A percentile compares a stretch with the other conserved stretches of the same genome.
Conservation (phyloP, 2,797 vertebrate species). For the Pseudocheirus occidentalis region DNA sequence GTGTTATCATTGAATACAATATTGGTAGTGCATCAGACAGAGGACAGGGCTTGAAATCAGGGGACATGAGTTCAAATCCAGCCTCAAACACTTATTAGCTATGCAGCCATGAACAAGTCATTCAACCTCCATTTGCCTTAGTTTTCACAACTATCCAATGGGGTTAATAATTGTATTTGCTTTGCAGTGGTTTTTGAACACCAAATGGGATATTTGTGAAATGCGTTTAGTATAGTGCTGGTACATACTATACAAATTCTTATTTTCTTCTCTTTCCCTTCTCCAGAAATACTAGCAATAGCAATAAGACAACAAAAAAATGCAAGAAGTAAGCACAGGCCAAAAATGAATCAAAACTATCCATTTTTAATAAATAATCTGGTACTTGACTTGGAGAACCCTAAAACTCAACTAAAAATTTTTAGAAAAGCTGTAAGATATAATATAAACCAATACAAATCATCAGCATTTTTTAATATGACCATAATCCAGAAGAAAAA, state of each 20-base stretch:
- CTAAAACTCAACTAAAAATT: not conserved
- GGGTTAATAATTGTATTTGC: not conserved
- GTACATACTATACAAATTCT: not conserved
- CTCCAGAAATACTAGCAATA: not conserved
- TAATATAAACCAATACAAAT: not conserved
- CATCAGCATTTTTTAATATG: not conserved
- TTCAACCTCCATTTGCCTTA: not conserved
- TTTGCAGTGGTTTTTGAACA: not conserved
- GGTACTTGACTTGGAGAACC: not conserved
- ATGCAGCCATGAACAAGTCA: not conserved
- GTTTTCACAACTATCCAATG: not conserved
- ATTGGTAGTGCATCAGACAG: too few relatives aligned
- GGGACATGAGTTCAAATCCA: too few relatives aligned
- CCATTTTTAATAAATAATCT: not conserved
- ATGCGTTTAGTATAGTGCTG: not conserved
- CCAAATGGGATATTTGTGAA: conserved; percentile 6
- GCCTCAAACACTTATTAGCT: not conserved
- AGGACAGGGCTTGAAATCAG: too few relatives aligned
- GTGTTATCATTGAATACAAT: too few relatives aligned
- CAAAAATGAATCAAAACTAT: not conserved
- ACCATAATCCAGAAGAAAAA: not conserved
- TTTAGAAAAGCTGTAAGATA: not conserved
- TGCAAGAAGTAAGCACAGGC: not conserved
- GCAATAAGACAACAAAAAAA: not conserved
- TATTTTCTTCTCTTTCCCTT: not conserved